phyloP scores from a whole-genome alignment of 2,888 invertebrate genomes.

The Ennomos erosarius region DNA sequence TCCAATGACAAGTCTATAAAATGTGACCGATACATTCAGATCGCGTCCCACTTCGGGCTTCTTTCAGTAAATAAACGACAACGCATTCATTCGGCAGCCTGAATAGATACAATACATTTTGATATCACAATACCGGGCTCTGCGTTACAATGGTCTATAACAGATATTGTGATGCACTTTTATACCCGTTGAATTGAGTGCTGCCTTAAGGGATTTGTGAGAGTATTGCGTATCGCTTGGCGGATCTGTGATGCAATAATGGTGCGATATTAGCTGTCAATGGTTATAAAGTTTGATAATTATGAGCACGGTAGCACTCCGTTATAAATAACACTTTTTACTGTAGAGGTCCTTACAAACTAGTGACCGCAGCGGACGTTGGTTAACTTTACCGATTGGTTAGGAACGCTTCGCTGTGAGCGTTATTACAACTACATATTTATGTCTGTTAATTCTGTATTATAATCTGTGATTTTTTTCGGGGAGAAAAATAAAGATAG shows the following conservation, averaged over 20 bases:
- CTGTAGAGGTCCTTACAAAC: no score
- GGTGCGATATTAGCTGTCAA: background rate
- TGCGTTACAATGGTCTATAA: background rate
- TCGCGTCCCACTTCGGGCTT: slow-evolving; percentile 20
- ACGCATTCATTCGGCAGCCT: slow-evolving; percentile 19
- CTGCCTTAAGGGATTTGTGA: background rate
- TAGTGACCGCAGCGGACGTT: no score
- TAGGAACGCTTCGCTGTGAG: no score
- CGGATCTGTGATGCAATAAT: background rate
- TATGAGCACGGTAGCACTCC: no score
- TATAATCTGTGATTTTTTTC: no score
- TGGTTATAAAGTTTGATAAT: no score
- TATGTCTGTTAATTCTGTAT: no score
- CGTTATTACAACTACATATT: no score
- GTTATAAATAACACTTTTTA: no score
- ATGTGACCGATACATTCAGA: slow-evolving; percentile 23
- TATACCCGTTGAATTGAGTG: slow-evolving; percentile 12
- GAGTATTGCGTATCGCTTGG: background rate
- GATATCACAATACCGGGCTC: slow-evolving; percentile 24
- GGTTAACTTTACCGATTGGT: no score
- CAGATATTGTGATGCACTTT: slow-evolving; percentile 17
- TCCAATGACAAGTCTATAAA: slow-evolving; percentile 4
- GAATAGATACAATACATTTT: slow-evolving; percentile 29
- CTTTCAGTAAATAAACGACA: slow-evolving; percentile 24
- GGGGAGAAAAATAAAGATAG: no score